Base-by-base conservation (phyloP, 2,888 invertebrate species). In the Sabellastarte sp. region DNA sequence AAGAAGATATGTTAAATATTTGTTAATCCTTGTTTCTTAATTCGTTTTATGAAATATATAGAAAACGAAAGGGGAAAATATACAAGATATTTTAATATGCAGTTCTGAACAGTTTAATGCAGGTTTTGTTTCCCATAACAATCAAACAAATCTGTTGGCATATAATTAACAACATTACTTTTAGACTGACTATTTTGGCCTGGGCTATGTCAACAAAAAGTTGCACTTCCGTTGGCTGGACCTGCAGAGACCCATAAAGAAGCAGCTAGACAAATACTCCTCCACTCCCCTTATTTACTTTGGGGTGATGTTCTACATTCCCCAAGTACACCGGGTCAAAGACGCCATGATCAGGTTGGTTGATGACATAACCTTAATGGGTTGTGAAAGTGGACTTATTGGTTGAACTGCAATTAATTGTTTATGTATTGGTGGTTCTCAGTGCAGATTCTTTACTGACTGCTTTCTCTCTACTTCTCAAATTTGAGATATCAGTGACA, bases 291-390 rank as follows among this genome's bases (percentile, higher is more conserved):
- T 81, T 50, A 88, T 98, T 29, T 93, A 92, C 83, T 86, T 98
- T 57, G 90, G 95, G 33, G 93, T 98, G 24, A 93, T 96, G 89
- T 96, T 93, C 86, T 98, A 96, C 84, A 92, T 97, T 51, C 90
- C 91, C 0, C 93, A 95, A 61, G 92, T 94, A 1, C 89, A 90
- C 70, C 87, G 93, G 64, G 89, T 98, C 67, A 91, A 91, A 65
- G 97, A 98, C 84, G 95, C 96, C 85, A 91, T 93, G 76, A 93
- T 95, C 2, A 89, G 96, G 89, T 88, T 71, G 57, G 66, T 59
- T 28, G 26, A 1, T 28, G 53, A 53, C 51, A 30, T 20, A 2
- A 50, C n/a, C 51, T 5, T 26, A 10, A 59, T 29, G 24, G 10
- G 26, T 57, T 15, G 2, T 10, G 5, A 30, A 15, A 26, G 26